Evolutionary conservation across 2,113 vertebrate genomes (phyloP), one percentile per base, ranked within the genome.

Genomic region (Laterallus jamaicensis): DNA sequence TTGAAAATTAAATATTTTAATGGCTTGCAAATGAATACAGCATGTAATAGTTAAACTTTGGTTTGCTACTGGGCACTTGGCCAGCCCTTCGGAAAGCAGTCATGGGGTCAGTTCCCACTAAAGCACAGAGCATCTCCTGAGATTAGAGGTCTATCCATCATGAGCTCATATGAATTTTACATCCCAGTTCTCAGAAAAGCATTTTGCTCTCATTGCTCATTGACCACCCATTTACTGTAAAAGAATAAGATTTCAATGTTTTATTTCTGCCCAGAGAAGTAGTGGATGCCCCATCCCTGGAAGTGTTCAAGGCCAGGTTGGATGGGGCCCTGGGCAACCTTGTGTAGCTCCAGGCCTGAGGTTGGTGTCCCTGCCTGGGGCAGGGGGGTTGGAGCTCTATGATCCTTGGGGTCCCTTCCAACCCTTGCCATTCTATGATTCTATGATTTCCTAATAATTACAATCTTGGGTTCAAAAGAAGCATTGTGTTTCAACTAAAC

Each of bases 241-340:
- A 49, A 73, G 73, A 94, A 96, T 56, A 96, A 93, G 89, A 87
- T 14, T 49, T 68, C 31, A 62, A 79, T 95, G 70, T 93, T 95
- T 82, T 52, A 62, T 69, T 91, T 35, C 35, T 35, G 35, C 35
- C 35, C 35, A 35, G 35, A 35, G 35, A 35, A 35, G 35, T 35
- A 35, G 35, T 35, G 35, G 35, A 35, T 35, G 35, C 35, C 35
- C 35, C 35, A 35, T 35, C 7, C 35, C 35, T 35, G 35, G 6
- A 35, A 35, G 35, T 35, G 35, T 35, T 35, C 35, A 35, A 35
- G 35, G 35, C 35, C 35, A 35, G 35, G 35, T 35, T 35, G 35
- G 35, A 35, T 35, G 35, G 35, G 35, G 35, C 35, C 35, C 35
- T 35, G 35, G 35, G 35, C 35, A 35, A 35, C 35, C 35, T 35